Conservation (phyloP, 2,113 vertebrate genomes). For the Anhinga anhinga region DNA sequence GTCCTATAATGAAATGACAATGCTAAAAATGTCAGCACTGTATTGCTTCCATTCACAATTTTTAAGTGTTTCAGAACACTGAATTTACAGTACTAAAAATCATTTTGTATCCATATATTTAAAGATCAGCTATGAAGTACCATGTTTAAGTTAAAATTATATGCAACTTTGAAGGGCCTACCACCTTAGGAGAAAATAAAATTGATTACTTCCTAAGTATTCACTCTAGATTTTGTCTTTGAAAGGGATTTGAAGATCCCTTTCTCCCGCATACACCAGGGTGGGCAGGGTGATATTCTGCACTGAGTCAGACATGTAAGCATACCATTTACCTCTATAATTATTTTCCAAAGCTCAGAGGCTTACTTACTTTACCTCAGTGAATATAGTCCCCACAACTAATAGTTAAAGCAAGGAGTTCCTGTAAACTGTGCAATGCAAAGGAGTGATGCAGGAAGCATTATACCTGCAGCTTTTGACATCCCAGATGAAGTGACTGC, state of each 20-base stretch:
- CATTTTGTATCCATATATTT: neutral
- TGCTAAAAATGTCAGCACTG: neutral
- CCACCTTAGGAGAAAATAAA: neutral
- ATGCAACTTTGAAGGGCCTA: neutral
- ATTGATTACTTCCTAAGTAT: neutral
- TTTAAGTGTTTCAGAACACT: neutral
- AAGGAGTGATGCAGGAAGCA: neutral
- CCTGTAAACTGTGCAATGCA: neutral
- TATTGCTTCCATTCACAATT: neutral
- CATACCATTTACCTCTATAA: neutral
- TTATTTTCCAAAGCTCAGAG: neutral
- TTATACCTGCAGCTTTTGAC: neutral
- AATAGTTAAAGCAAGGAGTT: neutral
- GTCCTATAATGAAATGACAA: neutral
- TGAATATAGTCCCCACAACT: neutral
- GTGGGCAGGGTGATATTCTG: neutral
- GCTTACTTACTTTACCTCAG: neutral
- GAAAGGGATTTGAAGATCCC: too few species aligned
- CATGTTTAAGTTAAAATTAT: neutral
- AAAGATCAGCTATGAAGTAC: neutral
- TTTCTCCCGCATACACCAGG: rapidly evolving
- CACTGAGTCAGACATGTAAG: neutral
- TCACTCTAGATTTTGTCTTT: neutral
- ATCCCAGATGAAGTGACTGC: neutral
- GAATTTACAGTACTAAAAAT: neutral